phyloP scores from a whole-genome alignment of 1,140 invertebrate species.

The Homalodisca vitripennis region DNA sequence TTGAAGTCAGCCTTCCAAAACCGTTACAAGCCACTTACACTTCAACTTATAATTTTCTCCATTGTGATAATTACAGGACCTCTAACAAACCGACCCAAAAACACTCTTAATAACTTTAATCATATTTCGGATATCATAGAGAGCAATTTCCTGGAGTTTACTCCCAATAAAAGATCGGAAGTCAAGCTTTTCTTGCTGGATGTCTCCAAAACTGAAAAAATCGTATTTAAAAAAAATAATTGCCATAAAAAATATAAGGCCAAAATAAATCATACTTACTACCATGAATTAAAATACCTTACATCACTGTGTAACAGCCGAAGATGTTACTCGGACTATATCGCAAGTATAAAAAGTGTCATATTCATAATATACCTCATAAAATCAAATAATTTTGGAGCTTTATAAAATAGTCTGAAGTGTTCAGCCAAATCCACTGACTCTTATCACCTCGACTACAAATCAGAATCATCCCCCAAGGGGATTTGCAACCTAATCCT shows the following conservation, averaged over 20 bases:
- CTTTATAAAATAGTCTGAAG: not conserved
- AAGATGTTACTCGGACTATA: not conserved
- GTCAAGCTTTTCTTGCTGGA: not conserved
- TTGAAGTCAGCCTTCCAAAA: not conserved
- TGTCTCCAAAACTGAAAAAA: not conserved
- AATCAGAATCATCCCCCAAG: not conserved
- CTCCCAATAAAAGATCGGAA: not conserved
- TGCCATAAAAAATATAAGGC: not conserved
- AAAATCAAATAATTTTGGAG: slow-evolving; percentile 10
- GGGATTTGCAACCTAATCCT: slow-evolving; percentile 1
- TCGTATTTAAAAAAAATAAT: not conserved
- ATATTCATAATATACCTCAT: no score
- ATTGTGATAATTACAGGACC: not conserved
- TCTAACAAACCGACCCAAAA: not conserved
- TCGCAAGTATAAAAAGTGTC: not conserved
- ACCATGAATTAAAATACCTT: not conserved
- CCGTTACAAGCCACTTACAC: not conserved
- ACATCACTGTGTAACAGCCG: not conserved
- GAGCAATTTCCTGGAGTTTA: not conserved
- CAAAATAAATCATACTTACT: not conserved
- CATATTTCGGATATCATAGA: not conserved
- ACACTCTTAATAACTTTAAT: not conserved
- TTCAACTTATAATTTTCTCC: not conserved
- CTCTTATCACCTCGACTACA: not conserved
- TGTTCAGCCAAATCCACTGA: not conserved